Conservation (phyloP, 2,113 vertebrate species). For the Tautogolabrus adspersus region DNA sequence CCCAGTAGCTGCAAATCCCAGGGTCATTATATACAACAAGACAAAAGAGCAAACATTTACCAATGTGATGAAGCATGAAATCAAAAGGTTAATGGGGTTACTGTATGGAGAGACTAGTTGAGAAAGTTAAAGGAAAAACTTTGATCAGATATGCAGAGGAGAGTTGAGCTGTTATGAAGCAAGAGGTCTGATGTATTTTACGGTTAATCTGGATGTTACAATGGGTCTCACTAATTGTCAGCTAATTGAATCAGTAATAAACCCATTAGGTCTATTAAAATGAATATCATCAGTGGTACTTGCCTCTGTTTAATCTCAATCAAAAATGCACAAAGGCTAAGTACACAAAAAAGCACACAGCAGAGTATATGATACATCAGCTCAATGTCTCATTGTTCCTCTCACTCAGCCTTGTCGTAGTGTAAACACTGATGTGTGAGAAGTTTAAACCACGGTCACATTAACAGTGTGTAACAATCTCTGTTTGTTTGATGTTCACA, state of each 20-base stretch:
- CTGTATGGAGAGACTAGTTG: neutral
- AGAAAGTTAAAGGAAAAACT: no score
- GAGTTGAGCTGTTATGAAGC: neutral
- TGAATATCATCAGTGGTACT: constrained; percentile 12
- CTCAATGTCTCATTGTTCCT: constrained; percentile 20
- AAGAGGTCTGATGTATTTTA: neutral
- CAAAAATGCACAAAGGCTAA: constrained; percentile 3
- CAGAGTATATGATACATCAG: constrained; percentile 1
- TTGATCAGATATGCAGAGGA: neutral
- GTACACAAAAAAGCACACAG: neutral
- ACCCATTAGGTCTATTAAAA: constrained; percentile 2
- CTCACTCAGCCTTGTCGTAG: constrained; percentile 33
- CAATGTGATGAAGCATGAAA: neutral
- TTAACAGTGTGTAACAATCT: constrained; percentile 43
- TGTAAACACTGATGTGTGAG: constrained; percentile 57
- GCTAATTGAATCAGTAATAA: constrained; percentile 11
- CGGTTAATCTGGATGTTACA: neutral
- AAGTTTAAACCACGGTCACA: constrained; percentile 52
- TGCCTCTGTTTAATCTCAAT: constrained; percentile 1
- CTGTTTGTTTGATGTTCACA: constrained; percentile 32
- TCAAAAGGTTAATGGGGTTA: constrained; percentile 8
- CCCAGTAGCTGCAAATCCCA: neutral
- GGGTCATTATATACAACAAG: neutral
- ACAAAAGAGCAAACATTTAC: neutral
- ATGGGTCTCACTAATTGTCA: neutral